Percentiles rank a stretch among this genome's conserved stretches.
Conservation (phyloP, 2,888 invertebrate species). For the Argyresthia albistria region DNA sequence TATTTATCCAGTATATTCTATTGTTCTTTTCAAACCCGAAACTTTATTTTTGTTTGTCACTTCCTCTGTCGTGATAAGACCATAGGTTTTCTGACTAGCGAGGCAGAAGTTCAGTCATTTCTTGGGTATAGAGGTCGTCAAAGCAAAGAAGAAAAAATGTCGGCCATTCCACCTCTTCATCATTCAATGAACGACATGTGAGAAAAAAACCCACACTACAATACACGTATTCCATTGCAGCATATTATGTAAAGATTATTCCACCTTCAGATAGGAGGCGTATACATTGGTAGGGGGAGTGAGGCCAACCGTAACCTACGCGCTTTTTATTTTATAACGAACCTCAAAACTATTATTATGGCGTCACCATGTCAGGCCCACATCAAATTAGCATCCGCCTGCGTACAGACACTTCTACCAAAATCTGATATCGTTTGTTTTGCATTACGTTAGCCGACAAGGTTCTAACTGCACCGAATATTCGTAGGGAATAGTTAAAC, state of each 20-base stretch:
- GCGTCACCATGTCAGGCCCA: constrained; percentile 63
- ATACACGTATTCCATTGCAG: background rate
- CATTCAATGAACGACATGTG: background rate
- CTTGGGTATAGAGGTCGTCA: too few relatives aligned
- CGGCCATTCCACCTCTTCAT: too few relatives aligned
- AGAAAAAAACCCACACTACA: constrained; percentile 1
- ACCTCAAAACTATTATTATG: constrained; percentile 59
- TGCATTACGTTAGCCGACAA: constrained; percentile 24
- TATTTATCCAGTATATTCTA: too few relatives aligned
- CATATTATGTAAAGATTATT: background rate
- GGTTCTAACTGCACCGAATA: constrained; percentile 21
- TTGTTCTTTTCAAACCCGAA: too few relatives aligned
- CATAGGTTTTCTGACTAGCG: too few relatives aligned
- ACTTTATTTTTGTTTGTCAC: too few relatives aligned
- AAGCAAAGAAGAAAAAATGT: too few relatives aligned
- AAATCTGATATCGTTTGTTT: constrained; percentile 52
- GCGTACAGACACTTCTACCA: constrained; percentile 38
- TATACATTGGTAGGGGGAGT: constrained; percentile 14
- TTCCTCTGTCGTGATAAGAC: too few relatives aligned
- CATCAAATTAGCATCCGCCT: constrained; percentile 63
- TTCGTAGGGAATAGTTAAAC: background rate
- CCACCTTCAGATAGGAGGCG: background rate
- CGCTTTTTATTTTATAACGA: constrained; percentile 63
- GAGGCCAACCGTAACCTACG: constrained; percentile 55
- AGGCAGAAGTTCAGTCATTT: too few relatives aligned